A percentile compares a stretch with the other conserved stretches of the same genome.
These are phyloP conservation scores for Drosophila bunnanda DNA, from an alignment of 2,888 invertebrate species.

Conservation along the genomic window DNA sequence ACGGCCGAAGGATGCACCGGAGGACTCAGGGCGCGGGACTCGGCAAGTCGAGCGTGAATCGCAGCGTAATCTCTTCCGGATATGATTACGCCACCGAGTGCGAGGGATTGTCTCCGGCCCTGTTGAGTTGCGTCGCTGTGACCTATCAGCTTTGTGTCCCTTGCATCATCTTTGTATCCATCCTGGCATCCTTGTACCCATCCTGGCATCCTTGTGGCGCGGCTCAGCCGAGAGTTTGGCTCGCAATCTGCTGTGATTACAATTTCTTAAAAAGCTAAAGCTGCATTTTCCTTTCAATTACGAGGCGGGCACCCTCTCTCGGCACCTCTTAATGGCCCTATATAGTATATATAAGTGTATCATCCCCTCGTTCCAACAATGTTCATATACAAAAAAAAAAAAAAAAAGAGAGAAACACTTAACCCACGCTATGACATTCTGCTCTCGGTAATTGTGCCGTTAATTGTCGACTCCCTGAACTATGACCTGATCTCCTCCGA, in stretches of 20 bases:
- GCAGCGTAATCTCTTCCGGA: conserved; percentile 82
- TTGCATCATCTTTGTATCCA: conserved; percentile 34
- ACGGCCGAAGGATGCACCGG: conserved; percentile 22
- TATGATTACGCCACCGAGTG: conserved; percentile 80
- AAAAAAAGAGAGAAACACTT: conserved; percentile 65
- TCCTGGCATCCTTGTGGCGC: conserved; percentile 14
- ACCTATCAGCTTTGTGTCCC: conserved; percentile 82
- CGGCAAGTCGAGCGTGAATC: conserved; percentile 71
- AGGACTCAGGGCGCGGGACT: conserved; percentile 23
- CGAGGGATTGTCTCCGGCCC: conserved; percentile 57
- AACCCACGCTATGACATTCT: conserved; percentile 52
- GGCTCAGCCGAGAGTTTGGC: conserved; percentile 39
- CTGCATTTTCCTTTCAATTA: conserved; percentile 81
- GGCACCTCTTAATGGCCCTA: conserved; percentile 51
- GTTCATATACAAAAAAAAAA: conserved; percentile 34
- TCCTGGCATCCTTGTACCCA: conserved; percentile 12
- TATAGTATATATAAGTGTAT: conserved; percentile 57
- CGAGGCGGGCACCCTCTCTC: conserved; percentile 52
- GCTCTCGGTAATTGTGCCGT: conserved; percentile 72
- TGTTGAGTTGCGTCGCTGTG: conserved; percentile 68
- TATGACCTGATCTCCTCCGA: conserved; percentile 48
- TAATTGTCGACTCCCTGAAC: conserved; percentile 74
- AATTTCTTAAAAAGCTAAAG: conserved; percentile 82
- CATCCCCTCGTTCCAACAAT: conserved; percentile 58
- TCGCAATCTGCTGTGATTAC: conserved; percentile 78